Percentiles rank a stretch among this genome's conserved stretches.
phyloP scores from a whole-genome alignment of 2,797 vertebrate genomes.

The Cygnus olor region DNA sequence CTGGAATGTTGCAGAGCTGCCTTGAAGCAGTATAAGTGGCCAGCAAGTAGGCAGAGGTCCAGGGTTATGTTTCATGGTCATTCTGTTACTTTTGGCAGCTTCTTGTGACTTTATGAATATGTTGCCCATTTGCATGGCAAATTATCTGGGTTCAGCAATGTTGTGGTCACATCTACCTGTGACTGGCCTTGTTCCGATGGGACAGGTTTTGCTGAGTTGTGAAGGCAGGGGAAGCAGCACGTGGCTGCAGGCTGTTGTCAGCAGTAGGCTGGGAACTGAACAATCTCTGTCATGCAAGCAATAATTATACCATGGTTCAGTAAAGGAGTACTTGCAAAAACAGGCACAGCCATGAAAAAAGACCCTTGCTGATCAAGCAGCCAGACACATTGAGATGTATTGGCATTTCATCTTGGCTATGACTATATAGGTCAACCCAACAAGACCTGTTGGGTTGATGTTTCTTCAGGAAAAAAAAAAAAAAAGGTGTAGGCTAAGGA shows the following conservation, averaged over 20 bases:
- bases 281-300: neutral
- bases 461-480: slow-evolving; percentile 26
- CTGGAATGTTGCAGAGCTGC: neutral
- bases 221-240: neutral
- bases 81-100: neutral
- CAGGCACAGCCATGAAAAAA: neutral
- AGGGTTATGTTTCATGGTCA: neutral
- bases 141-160: neutral
- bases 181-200: neutral
- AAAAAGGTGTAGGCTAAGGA: neutral
- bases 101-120: neutral
- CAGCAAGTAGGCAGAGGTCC: neutral
- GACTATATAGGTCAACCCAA: neutral
- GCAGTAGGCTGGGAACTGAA: neutral
- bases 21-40: neutral
- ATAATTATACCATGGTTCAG: neutral
- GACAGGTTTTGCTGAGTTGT: neutral
- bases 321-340: neutral
- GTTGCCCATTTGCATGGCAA: neutral
- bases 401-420: neutral
- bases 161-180: neutral
- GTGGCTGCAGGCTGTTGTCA: neutral
- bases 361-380: slow-evolving; percentile 12
- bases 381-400: neutral
- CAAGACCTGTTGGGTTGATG: neutral